Percentiles rank a stretch among this genome's conserved stretches.
phyloP scores from a whole-genome alignment of 2,888 invertebrate species.

The Trichopoda pennipes region DNA sequence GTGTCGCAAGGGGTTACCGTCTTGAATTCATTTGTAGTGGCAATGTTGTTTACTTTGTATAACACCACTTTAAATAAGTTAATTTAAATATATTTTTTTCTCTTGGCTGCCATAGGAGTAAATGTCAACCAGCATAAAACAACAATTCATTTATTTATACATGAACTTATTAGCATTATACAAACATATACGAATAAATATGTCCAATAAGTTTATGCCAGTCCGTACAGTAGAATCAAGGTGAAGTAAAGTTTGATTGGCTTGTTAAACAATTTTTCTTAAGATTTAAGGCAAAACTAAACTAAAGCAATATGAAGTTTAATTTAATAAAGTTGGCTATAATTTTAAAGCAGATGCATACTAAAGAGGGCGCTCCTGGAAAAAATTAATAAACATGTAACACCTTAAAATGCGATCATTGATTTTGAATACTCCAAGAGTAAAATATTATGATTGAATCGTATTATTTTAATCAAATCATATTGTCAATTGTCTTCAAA shows the following conservation, averaged over 20 bases:
- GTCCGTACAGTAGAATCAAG: conserved; percentile 28
- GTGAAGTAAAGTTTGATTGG: background rate
- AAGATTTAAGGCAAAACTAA: too few relatives aligned
- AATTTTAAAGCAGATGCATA: too few relatives aligned
- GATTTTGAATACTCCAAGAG: too few relatives aligned
- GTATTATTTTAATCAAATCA: too few relatives aligned
- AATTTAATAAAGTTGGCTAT: too few relatives aligned
- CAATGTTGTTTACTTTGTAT: conserved; percentile 60
- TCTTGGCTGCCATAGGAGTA: conserved; percentile 66
- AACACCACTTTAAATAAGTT: conserved; percentile 61
- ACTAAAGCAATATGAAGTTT: too few relatives aligned
- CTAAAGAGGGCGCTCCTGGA: too few relatives aligned
- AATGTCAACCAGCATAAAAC: conserved; percentile 78
- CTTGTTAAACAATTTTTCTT: too few relatives aligned
- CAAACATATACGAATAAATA: conserved; percentile 21
- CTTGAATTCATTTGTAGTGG: conserved; percentile 35
- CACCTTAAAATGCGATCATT: too few relatives aligned
- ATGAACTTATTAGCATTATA: conserved; percentile 41
- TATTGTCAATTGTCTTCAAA: too few relatives aligned
- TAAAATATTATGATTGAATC: too few relatives aligned
- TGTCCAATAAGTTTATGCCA: conserved; percentile 40
- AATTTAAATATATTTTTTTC: conserved; percentile 64
- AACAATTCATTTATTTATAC: conserved; percentile 40
- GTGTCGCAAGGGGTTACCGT: conserved; percentile 22
- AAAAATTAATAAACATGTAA: too few relatives aligned